Base-by-base conservation (phyloP, 2,797 vertebrate genomes). In the Selene dorsalis region DNA sequence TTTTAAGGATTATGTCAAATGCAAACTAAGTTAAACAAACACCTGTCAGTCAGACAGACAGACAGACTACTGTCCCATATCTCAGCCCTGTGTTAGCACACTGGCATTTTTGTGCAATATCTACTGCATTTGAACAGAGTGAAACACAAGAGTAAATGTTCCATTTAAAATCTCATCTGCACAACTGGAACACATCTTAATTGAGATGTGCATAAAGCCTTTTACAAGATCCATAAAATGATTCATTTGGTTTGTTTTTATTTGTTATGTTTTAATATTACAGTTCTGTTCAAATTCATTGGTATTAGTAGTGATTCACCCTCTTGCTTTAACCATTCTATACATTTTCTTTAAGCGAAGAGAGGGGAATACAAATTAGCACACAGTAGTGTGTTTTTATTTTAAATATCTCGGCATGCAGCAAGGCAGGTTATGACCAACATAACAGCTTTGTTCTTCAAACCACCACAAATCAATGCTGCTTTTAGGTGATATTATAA, bases 391-490 rank as follows among this genome's bases (percentile, higher is more conserved):
- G 59, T 89, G 70, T 84, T 66, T 77, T 65, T 80, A 65, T 62
- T 73, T 76, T 22, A 80, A 82, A 69, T 74, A 58, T 80, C 52
- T 69, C 72, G 67, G 81, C 83, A 91, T 87, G 73, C 76, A 75
- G 75, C 78, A 82, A 86, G 87, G 80, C 86, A 76, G 82, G 66
- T 87, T 85, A 86, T 84, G 81, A 76, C 56, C 62, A 73, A 79
- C 81, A 80, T 84, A 77, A 80, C 80, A 77, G 75, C 80, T 83
- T 89, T 92, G 87, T 87, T 87, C 81, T 67, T 83, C 91, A 93
- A 93, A 93, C 90, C 91, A 91, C 74, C 72, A 85, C 90, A 92
- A 90, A 93, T 91, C 91, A 91, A 91, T 92, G 88, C 57, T 30
- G 65, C 66, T 67, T 43, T 65, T 26, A 43, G 7, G 39, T 45